Conservation (phyloP, 2,797 vertebrate genomes). For the Nannoperca australis region DNA sequence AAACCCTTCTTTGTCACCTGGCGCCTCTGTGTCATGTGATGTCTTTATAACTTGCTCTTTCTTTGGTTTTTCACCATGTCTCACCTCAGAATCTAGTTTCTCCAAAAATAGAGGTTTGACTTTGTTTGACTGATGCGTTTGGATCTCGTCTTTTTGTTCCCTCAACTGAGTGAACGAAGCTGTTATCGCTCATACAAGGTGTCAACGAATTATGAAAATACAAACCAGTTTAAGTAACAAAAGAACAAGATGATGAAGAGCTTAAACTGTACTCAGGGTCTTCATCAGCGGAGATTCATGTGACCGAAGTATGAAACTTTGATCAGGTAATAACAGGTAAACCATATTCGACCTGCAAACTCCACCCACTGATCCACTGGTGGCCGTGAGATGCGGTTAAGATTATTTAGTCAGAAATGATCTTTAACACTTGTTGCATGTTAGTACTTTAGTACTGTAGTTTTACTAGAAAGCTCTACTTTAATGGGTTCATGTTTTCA, state of each 20-base stretch:
- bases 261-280: too few species aligned
- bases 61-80: not conserved
- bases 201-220: conserved; percentile 4
- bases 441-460: not conserved
- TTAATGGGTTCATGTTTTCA: conserved; percentile 4
- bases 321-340: too few species aligned
- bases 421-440: not conserved
- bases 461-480: not conserved
- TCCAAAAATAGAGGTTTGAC: not conserved
- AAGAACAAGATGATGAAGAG: too few species aligned
- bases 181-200: not conserved
- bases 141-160: not conserved
- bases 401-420: too few species aligned
- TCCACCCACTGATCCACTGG: too few species aligned
- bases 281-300: too few species aligned
- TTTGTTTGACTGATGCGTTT: not conserved
- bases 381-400: too few species aligned
- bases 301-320: too few species aligned
- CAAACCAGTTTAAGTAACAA: not conserved
- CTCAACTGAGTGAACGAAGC: not conserved
- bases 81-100: not conserved
- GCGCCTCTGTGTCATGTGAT: not conserved
- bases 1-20: not conserved
- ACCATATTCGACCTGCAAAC: too few species aligned
- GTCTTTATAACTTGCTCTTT: not conserved